Evolutionary conservation across 2,113 vertebrate species (phyloP), one percentile per base, ranked within the genome.

Genomic region (Mesembrinibis cayennensis): DNA sequence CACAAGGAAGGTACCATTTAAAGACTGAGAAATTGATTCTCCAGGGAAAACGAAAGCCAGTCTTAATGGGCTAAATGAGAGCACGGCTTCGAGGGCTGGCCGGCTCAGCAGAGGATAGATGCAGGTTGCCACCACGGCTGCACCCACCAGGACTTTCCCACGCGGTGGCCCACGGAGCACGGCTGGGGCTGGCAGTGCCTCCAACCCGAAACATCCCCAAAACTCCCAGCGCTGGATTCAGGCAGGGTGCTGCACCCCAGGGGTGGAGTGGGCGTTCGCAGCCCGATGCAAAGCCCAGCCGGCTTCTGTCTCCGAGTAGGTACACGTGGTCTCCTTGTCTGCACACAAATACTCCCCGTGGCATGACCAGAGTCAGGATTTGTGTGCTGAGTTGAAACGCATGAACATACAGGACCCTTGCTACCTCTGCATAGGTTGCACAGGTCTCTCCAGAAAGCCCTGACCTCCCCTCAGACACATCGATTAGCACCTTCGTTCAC

Each of bases 21-120:
- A 92, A 78, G 87, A 47, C 93, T 81, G 40, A 69, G 91, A 63
- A 93, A 97, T 85, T 94, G 93, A 96, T 95, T 95, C 90, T 30
- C 59, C 29, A 44, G 78, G 40, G 72, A 72, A 82, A 93, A 71
- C 0, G 9, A 66, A 83, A 87, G 52, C 27, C 56, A 20, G 70
- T 52, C 73, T 52, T 78, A 73, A 84, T 27, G 65, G 87, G 87
- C 87, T 87, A 27, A 92, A 82, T 0, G 6, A 38, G 47, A 87
- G 26, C 3, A 0, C 1, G 36, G 65, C 81, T 79, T 29, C 2
- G 0, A 50, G 80, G 77, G 86, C 65, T 53, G 81, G 29, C 29
- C 15, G 29, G 55, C 80, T 89, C 77, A 34, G 83, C 16, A 2
- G 50, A 73, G 74, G 62, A 38, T 66, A 52, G 36, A 22, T 8